Conservation (phyloP, 2,113 vertebrate species). For the Candoia aspera region DNA sequence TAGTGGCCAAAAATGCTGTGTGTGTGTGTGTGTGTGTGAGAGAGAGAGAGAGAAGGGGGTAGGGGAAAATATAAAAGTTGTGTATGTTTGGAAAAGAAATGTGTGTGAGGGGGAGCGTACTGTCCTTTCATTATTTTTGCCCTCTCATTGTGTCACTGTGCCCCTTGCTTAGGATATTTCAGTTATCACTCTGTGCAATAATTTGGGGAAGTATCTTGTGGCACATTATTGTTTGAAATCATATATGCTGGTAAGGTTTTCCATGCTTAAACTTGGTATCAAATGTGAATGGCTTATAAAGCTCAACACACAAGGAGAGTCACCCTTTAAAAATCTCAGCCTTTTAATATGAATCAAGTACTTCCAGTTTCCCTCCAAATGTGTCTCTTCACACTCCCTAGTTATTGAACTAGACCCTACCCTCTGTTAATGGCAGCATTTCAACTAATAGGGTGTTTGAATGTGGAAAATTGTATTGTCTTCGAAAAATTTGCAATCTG, state of each 20-base stretch:
- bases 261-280: not conserved
- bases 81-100: too few species aligned
- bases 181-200: not conserved
- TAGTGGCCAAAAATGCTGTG: too few species aligned
- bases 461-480: not conserved
- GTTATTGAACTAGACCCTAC: not conserved
- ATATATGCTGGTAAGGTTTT: not conserved
- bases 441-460: not conserved
- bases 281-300: not conserved
- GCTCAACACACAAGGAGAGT: too few species aligned
- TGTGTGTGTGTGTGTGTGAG: not conserved
- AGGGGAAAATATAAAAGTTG: not conserved
- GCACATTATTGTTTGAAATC: not conserved
- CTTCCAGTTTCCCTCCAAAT: not conserved
- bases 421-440: not conserved
- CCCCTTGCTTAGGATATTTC: not conserved
- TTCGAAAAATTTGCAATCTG: not conserved
- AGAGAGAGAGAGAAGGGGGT: too few species aligned
- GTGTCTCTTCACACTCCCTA: not conserved
- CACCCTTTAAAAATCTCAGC: not conserved
- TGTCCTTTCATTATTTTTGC: not conserved
- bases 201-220: not conserved
- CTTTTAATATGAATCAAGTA: not conserved
- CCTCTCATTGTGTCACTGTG: not conserved
- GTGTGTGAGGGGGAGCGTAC: not conserved